phyloP scores from a whole-genome alignment of 2,797 vertebrate species.

The Sebastes hubbsi region DNA sequence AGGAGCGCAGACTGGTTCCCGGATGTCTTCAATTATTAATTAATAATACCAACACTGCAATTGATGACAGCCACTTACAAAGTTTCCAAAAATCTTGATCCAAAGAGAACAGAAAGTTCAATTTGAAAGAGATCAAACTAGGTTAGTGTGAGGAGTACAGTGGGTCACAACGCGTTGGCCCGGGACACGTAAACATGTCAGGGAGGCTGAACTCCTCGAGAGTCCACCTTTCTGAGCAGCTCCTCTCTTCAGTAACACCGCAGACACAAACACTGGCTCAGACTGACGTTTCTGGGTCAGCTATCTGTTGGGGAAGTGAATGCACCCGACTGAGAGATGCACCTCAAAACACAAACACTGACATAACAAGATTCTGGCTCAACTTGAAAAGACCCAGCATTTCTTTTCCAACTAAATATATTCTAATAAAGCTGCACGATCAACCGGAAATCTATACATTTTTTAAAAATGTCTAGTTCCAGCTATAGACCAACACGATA shows the following conservation, averaged over 20 bases:
- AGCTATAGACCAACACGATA: not conserved
- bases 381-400: not conserved
- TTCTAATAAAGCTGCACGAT: not conserved
- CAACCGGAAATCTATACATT: not conserved
- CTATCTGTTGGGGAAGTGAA: not conserved
- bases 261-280: slow-evolving; percentile 39
- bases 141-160: slow-evolving; percentile 44
- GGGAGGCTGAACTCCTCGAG: slow-evolving; percentile 46
- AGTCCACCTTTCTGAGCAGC: slow-evolving; percentile 44
- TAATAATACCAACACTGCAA: slow-evolving; percentile 2
- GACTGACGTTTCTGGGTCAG: slow-evolving; percentile 77
- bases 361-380: not conserved
- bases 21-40: slow-evolving; percentile 35
- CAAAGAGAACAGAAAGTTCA: not conserved
- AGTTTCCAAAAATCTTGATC: slow-evolving; percentile 2
- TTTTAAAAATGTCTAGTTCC: not conserved
- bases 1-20: not conserved
- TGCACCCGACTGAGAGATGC: slow-evolving; percentile 19
- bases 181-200: slow-evolving; percentile 53
- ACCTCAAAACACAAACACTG: slow-evolving; percentile 7
- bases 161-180: slow-evolving; percentile 21
- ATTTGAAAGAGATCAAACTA: slow-evolving; percentile 33
- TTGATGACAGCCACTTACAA: slow-evolving; percentile 5
- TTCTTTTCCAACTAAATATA: not conserved
- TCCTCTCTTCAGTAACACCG: slow-evolving; percentile 46